Conservation (phyloP, 2,797 vertebrate genomes). For the Bufotes viridis region DNA sequence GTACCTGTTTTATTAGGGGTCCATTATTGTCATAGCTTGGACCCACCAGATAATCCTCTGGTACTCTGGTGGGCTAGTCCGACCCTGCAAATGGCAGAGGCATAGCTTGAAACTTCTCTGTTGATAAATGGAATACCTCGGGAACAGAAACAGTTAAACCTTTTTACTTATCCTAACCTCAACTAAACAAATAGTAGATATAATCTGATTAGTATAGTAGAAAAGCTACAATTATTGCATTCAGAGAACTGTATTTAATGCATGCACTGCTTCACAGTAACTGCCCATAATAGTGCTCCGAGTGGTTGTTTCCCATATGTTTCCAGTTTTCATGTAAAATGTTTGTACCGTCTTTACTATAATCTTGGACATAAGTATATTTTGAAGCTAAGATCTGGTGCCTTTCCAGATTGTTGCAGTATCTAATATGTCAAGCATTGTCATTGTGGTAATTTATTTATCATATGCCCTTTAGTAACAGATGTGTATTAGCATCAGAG, state of each 20-base stretch:
- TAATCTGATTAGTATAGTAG: not conserved
- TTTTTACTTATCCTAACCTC: not conserved
- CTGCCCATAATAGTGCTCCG: not conserved
- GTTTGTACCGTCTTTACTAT: not conserved
- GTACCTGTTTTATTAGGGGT: no score
- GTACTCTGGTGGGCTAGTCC: no score
- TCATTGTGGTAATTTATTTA: constrained; percentile 43
- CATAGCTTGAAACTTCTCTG: no score
- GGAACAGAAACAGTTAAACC: not conserved
- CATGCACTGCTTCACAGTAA: not conserved
- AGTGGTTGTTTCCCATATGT: not conserved
- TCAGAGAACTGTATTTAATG: not conserved
- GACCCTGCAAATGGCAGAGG: no score
- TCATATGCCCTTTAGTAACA: constrained; percentile 37
- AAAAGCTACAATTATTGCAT: not conserved
- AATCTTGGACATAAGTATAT: not conserved
- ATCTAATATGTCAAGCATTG: constrained; percentile 37
- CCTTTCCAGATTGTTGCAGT: constrained; percentile 20
- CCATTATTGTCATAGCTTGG: no score
- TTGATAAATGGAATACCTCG: not conserved
- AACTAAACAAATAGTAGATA: not conserved
- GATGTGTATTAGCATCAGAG: constrained; percentile 47
- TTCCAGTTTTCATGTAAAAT: not conserved
- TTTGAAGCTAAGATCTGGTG: constrained; percentile 1
- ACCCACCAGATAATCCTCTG: no score